phyloP scores from a whole-genome alignment of 1,140 invertebrate species.

The Ectropis grisescens region DNA sequence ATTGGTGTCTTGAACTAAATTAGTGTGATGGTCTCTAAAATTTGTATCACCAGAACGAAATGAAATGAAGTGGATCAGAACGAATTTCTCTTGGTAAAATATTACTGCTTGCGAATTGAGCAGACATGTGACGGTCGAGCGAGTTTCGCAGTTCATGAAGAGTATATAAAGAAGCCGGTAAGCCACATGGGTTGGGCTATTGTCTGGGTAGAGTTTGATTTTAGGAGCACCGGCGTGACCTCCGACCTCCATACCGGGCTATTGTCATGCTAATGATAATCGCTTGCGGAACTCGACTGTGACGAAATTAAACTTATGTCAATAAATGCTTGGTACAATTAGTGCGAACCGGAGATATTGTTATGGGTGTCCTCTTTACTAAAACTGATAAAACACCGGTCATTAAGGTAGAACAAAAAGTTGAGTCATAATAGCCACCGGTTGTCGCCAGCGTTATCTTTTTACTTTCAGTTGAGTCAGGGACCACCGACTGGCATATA shows the following conservation, averaged over 20 bases:
- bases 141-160: constrained; percentile 25
- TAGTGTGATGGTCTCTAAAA: no score
- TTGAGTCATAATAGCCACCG: constrained; percentile 10
- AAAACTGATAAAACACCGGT: background rate
- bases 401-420: constrained; percentile 5
- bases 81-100: no score
- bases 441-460: constrained; percentile 12
- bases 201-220: constrained; percentile 34
- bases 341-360: background rate
- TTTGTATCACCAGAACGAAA: no score
- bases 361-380: background rate
- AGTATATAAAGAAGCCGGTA: constrained; percentile 39
- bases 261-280: constrained; percentile 48
- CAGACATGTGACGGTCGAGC: constrained; percentile 22
- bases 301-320: constrained; percentile 11
- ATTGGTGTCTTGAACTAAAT: no score
- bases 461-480: constrained; percentile 12
- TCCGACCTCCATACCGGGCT: constrained; percentile 36
- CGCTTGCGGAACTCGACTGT: constrained; percentile 26
- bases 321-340: no score
- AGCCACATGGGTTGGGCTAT: constrained; percentile 42
- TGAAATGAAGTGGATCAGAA: no score
- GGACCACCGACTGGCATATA: constrained; percentile 17
- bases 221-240: constrained; percentile 45
- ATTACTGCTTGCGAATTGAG: constrained; percentile 21